Evolutionary conservation across 2,888 invertebrate species (phyloP).

Genomic region (Lacanobia oleracea): DNA sequence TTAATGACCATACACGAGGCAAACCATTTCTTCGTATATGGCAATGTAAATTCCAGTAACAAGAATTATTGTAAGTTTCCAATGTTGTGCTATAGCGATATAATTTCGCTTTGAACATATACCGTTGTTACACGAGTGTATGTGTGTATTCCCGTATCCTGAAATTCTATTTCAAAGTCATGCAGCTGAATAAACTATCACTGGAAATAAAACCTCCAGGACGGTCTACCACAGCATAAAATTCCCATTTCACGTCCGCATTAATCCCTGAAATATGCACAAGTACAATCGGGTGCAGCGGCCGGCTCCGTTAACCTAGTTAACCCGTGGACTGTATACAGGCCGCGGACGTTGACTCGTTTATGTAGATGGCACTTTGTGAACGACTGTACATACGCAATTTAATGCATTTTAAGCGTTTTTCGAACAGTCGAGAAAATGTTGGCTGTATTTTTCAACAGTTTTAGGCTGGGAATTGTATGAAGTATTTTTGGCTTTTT

Average conservation of each 20-base stretch:
- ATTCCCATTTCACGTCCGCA: slow-evolving; percentile 2
- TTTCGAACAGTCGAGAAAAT: neutral
- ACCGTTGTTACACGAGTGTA: neutral
- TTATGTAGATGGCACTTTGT: slow-evolving; percentile 54
- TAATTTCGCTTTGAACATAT: too few relatives aligned
- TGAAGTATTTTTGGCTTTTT: neutral
- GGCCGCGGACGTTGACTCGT: slow-evolving; percentile 52
- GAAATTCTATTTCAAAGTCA: neutral
- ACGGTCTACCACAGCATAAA: slow-evolving; percentile 13
- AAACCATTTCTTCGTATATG: neutral
- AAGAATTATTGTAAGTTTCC: too few relatives aligned
- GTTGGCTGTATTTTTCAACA: neutral
- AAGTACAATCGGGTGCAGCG: slow-evolving; percentile 43
- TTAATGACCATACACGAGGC: neutral
- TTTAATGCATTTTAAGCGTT: slow-evolving; percentile 29
- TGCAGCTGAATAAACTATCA: neutral
- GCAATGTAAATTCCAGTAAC: neutral
- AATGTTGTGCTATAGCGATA: too few relatives aligned
- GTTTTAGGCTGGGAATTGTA: neutral
- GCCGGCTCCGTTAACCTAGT: slow-evolving; percentile 62
- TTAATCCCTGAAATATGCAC: slow-evolving; percentile 53
- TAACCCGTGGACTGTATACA: slow-evolving; percentile 58
- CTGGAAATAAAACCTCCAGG: neutral
- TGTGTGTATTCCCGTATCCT: neutral
- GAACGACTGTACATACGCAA: slow-evolving; percentile 29